Base-by-base conservation (phyloP, 2,888 invertebrate species). In the Sturmia bella region DNA sequence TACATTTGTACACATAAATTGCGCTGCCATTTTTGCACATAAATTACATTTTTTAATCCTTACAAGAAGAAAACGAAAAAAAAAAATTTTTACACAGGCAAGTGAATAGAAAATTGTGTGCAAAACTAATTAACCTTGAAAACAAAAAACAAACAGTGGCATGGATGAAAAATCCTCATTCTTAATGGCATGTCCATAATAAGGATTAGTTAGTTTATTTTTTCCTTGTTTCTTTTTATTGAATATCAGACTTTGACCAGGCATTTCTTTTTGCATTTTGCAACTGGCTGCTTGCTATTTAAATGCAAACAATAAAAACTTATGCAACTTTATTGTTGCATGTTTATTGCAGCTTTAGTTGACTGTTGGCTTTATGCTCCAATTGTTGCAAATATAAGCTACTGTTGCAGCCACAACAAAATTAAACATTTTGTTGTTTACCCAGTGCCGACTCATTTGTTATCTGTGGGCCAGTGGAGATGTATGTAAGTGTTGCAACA, bases 71-170 rank as follows among this genome's bases (percentile, higher is more conserved):
- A n/a, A n/a, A n/a, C n/a, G n/a, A n/a, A n/a, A n/a, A n/a, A n/a
- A n/a, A n/a, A n/a, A n/a, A n/a, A n/a, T n/a, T n/a, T n/a, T n/a
- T n/a, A n/a, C n/a, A n/a, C n/a, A n/a, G n/a, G n/a, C n/a, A n/a
- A n/a, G n/a, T n/a, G 39, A 39, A 39, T 1, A 12, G 12, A 39
- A 39, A 39, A 39, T 39, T 3, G 12, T n/a, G n/a, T n/a, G n/a
- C 37, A 17, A 17, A 56, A 17, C 56, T 37, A 37, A 56, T 37
- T 56, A 56, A 56, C 56, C 56, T 37, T 37, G 32, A 56, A 37
- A 32, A 4, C 3, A 12, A 5, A 5, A 6, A 15, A 17, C 12
- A 12, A 9, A n/a, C n/a, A n/a, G n/a, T n/a, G 21, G 37, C 15
- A 56, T 1, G 4, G 9, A 56, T 50, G 13, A 3, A 27, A 54